Conservation (phyloP, 2,797 vertebrate genomes). For the Hydrocynus forskahlii region DNA sequence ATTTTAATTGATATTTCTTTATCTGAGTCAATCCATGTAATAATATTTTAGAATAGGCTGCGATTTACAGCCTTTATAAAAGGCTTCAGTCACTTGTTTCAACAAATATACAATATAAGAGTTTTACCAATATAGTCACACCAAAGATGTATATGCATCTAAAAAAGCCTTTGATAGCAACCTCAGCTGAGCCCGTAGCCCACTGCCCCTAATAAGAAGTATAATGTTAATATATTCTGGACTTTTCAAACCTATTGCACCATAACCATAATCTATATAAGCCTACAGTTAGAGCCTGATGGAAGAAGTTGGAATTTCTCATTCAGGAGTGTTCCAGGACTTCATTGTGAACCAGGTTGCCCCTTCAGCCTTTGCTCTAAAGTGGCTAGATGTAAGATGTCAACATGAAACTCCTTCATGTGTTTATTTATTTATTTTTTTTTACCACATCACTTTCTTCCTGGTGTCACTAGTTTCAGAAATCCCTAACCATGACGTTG, state of each 20-base stretch:
- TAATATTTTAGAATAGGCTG: too few species aligned
- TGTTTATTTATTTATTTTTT: neutral
- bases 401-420: neutral
- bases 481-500: constrained; percentile 4
- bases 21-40: too few species aligned
- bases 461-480: neutral
- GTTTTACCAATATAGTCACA: too few species aligned
- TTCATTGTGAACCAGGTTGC: neutral
- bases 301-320: too few species aligned
- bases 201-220: neutral
- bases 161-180: neutral
- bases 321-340: neutral
- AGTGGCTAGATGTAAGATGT: neutral
- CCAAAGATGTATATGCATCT: too few species aligned
- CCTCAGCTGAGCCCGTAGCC: neutral
- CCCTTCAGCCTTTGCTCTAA: neutral
- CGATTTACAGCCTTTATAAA: too few species aligned
- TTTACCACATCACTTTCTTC: neutral
- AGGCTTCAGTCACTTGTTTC: too few species aligned
- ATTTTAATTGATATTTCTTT: too few species aligned
- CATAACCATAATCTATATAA: neutral
- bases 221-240: neutral
- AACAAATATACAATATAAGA: too few species aligned
- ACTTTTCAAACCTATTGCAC: too few species aligned
- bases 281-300: too few species aligned